These are phyloP conservation scores for Craterocephalus amniculus DNA, from an alignment of 2,797 vertebrate species.

Conservation along the genomic window DNA sequence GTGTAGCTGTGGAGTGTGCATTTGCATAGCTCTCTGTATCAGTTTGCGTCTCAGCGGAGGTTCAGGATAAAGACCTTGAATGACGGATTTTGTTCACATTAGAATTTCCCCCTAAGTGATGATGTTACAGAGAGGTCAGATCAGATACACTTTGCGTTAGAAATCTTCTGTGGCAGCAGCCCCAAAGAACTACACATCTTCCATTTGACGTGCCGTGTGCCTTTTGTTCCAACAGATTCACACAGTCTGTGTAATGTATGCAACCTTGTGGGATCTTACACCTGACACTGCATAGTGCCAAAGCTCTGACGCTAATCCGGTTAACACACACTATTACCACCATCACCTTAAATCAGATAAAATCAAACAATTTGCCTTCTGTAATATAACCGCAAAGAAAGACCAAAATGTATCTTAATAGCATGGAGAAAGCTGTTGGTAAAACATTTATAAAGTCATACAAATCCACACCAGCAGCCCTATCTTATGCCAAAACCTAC, in stretches of 20 bases:
- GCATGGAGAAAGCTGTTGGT: not conserved
- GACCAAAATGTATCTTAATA: not conserved
- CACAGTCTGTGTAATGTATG: not conserved
- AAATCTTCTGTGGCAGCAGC: conserved; percentile 17
- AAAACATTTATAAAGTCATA: not conserved
- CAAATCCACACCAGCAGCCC: not conserved
- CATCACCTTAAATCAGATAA: not conserved
- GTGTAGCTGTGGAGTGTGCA: not conserved
- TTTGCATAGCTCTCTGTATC: conserved; percentile 36
- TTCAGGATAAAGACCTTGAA: conserved; percentile 55
- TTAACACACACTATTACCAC: not conserved
- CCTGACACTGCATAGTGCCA: not conserved
- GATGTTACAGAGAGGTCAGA: conserved; percentile 45
- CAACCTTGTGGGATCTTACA: not conserved
- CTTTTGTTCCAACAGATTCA: conserved; percentile 4
- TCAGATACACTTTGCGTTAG: conserved; percentile 44
- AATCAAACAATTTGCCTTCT: not conserved
- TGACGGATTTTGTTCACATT: conserved; percentile 57
- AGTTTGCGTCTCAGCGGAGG: conserved; percentile 47
- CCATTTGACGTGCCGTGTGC: not conserved
- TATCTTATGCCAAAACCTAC: not conserved
- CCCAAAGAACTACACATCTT: conserved; percentile 33
- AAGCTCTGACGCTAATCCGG: not conserved
- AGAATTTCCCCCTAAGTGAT: conserved; percentile 58
- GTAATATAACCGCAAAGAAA: not conserved